Base-by-base conservation (phyloP, 2,113 vertebrate genomes). In the Ptychochromis oligacanthus region DNA sequence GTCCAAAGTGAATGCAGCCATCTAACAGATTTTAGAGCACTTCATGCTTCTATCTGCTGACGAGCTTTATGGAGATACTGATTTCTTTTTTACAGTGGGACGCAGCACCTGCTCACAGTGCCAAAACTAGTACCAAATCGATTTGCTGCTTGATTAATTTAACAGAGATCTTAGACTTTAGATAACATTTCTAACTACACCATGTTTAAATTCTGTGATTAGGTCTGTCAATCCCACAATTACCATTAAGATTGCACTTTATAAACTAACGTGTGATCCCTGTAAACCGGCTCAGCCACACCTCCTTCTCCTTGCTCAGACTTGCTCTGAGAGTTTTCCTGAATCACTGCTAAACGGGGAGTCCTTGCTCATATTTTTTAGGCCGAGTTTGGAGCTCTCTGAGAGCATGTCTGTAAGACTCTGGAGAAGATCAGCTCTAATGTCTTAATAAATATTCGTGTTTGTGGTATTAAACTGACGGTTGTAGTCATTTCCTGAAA, bases 101-200 rank as follows among this genome's bases (percentile, higher is more conserved):
- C 59, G n/a, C 2, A 0, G 3, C 61, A 38, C 18, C 34, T 38
- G n/a, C 0, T 36, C 36, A 64, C 61, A 15, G 38, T 43, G 1
- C n/a, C 62, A 65, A 43, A 65, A 0, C 62, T 1, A 43, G 5
- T 0, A 40, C 61, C 36, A 40, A 36, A 24, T 43, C 4, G 28
- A 6, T 5, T 36, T 36, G 4, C 34, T 36, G 34, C 34, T 36
- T 36, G 6, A 36, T 36, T 36, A 36, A 36, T 36, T 36, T n/a
- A 43, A 43, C 62, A 43, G 10, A 11, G 10, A 11, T 46, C 22
- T 18, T 0, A 8, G 26, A 12, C 3, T 7, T 49, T 40, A 26
- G 62, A 46, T 0, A 18, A 1, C 22, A 18, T 1, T 46, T 17
- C 11, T 11, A 46, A 43, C 36, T 0, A 65, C 13, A 64, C 1